phyloP scores from a whole-genome alignment of 2,888 invertebrate genomes.

The Troglohyphantes excavatus region DNA sequence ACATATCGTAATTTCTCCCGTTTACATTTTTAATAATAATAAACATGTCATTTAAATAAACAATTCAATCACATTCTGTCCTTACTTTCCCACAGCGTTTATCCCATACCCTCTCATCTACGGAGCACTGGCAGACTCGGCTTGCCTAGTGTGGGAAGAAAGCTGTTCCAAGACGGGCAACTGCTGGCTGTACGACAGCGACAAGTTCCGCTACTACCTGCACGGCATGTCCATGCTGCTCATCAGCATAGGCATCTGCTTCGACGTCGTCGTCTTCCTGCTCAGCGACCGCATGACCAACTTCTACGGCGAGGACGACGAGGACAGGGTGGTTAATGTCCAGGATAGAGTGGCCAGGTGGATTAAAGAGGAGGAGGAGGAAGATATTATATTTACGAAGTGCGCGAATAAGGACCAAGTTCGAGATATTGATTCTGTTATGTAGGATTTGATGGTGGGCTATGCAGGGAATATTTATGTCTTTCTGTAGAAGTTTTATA shows the following conservation, averaged over 20 bases:
- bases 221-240: constrained; percentile 85
- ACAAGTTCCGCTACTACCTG: constrained; percentile 85
- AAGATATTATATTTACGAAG: constrained; percentile 66
- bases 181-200: constrained; percentile 87
- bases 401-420: constrained; percentile 20
- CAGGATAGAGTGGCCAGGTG: constrained; percentile 54
- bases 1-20: no score
- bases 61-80: no score
- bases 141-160: constrained; percentile 87
- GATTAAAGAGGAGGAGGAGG: constrained; percentile 73
- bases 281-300: constrained; percentile 71
- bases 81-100: constrained; percentile 81
- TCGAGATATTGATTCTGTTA: constrained; percentile 37
- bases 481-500: no score
- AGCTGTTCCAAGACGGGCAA: constrained; percentile 86
- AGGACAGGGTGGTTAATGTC: background rate
- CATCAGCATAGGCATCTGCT: constrained; percentile 85
- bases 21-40: no score
- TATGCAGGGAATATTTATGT: background rate
- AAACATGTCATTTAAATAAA: no score
- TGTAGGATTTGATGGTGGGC: constrained; percentile 1
- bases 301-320: constrained; percentile 77
- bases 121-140: constrained; percentile 87
- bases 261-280: constrained; percentile 85
- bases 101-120: constrained; percentile 89